Percentiles rank a stretch among this genome's conserved stretches.
Conservation (phyloP, 2,797 vertebrate species). For the Dipus sagitta region DNA sequence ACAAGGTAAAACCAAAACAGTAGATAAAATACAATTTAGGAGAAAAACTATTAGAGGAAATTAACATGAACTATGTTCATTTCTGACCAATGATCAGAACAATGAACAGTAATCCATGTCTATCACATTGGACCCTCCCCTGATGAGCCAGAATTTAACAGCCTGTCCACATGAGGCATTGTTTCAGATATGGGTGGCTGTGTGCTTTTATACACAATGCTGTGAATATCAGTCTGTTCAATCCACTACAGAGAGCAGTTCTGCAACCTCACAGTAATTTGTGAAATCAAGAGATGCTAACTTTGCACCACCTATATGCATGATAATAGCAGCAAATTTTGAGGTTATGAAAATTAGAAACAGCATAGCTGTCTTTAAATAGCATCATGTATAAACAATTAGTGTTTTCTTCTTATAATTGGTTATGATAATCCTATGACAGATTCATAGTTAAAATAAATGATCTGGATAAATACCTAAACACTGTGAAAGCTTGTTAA, state of each 20-base stretch:
- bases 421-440: not conserved
- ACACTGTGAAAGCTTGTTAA: not conserved
- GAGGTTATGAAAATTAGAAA: not conserved
- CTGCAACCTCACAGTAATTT: not conserved
- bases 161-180: not conserved
- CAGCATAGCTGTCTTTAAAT: not conserved
- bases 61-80: not conserved
- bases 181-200: too few species aligned
- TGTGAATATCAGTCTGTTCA: not conserved
- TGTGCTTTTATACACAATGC: not conserved
- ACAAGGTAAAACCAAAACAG: not conserved
- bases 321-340: not conserved
- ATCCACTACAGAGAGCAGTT: not conserved
- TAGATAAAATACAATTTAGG: not conserved
- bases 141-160: not conserved
- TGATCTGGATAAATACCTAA: not conserved
- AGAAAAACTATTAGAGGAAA: not conserved
- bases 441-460: not conserved
- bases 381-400: not conserved
- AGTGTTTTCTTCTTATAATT: not conserved
- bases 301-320: not conserved
- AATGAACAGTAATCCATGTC: not conserved
- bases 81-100: not conserved
- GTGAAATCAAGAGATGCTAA: not conserved
- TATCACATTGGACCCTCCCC: too few species aligned